Base-by-base conservation (phyloP, 2,113 vertebrate species). In the Formicarius rufipectus region DNA sequence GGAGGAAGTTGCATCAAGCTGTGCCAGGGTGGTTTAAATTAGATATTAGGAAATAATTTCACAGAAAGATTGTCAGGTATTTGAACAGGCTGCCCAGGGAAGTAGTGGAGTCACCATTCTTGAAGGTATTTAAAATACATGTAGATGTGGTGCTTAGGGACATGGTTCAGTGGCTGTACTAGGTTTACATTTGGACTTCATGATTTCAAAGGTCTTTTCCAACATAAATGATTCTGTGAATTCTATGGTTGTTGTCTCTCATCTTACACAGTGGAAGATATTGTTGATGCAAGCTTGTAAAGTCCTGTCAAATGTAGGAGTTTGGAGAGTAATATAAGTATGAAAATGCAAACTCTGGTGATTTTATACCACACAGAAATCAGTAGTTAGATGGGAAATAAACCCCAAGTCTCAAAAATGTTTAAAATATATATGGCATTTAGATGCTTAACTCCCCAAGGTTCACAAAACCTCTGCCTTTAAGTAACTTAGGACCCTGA, bases 121-220 rank as follows among this genome's bases (percentile, higher is more conserved):
- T 74, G 14, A 14, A 66, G 10, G 7, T 35, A 17, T 80, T 66
- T 64, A 39, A 24, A 49, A 33, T 27, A 60, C 20, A 8, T 63
- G 16, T 40, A 50, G 45, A 66, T 39, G 28, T 64, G 28, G 14
- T 25, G 28, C 20, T 58, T 45, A 50, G 30, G 20, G 30, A 52
- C 40, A 22, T 52, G 24, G 31, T 72, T 82, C 44, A 60, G 28
- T 31, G 40, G 25, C 30, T 74, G 13, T 59, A 45, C 3, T 77
- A 2, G 17, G 5, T 72, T 84, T 30, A 52, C 5, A 14, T 40
- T 9, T 76, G 25, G 22, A 42, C 19, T 64, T 0, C 0, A 22
- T 78, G 49, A 56, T 85, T 59, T 49, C 64, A 50, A 45, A 35
- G 35, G 40, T 55, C 50, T 42, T 82, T 83, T 79, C 33, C 59